Base-by-base conservation (phyloP, 2,888 invertebrate species). In the Sclerodermus sp. region DNA sequence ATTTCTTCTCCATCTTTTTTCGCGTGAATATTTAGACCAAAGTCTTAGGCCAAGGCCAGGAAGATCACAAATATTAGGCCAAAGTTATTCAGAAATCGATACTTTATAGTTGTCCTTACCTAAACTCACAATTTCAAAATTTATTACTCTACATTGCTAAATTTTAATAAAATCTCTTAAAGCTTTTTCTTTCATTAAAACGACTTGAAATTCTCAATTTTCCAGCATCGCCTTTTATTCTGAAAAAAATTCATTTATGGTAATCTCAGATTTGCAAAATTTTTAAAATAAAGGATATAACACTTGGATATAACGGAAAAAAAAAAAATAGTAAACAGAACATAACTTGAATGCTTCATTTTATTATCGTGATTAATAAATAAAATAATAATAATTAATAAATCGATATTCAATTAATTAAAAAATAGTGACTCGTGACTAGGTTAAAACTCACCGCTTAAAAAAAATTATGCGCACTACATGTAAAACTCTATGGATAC, bases 391-490 rank as follows among this genome's bases (percentile, higher is more conserved):
- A 76, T 38, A 38, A 38, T 38, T n/a, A 71, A 74, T 75, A 70
- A 64, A 65, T 73, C 66, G 68, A 70, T 66, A 55, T 64, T 71
- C 62, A 71, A 69, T 69, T 62, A 74, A 73, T 70, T 68, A 74
- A 76, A 71, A 73, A 72, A 73, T 76, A 75, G 76, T 77, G 76
- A 77, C 71, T 76, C 67, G 77, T 77, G 77, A 77, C 77, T 77
- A 77, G 77, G 77, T 77, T 75, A 74, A 77, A 72, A 77, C 77
- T 77, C 77, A 77, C 76, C 76, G 75, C 71, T 77, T 76, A 71
- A 73, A 70, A 73, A 70, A 68, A 66, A 65, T 23, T 23, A 23
- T 23, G 23, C 23, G 23, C 23, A 23, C 23, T 23, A 23, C 23
- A 8, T 23, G 23, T 23, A 23, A 23, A 5, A 5, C 3, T 23